Base-by-base conservation (phyloP, 1,140 invertebrate genomes). In the Cherax destructor region DNA sequence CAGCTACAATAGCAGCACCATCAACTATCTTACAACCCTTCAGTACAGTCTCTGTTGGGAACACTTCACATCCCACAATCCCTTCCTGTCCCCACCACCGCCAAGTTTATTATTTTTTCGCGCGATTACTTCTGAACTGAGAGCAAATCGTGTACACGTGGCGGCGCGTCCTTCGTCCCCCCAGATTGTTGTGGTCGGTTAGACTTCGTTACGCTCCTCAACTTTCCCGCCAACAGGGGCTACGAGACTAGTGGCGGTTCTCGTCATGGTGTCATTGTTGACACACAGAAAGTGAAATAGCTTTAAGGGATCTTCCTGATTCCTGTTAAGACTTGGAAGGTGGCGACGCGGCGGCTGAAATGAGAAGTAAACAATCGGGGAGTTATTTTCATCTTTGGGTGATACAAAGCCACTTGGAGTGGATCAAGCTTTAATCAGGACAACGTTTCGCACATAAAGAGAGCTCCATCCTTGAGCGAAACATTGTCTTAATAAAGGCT, bases 91-190 rank as follows among this genome's bases (percentile, higher is more conserved):
- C 78, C 79, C 47, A 49, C 87, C 79, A 59, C 80, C 79, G 18
- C 50, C 21, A 50, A 89, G 87, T 89, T 89, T 89, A 89, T 89
- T 89, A 89, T 89, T 89, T 89, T 89, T 89, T 80, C 87, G 79
- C 61, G 79, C 69, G 87, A 89, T 89, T 89, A 89, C 79, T 59
- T 61, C 56, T 72, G 87, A 89, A 89, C 79, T 83, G 87, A 83
- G 87, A 83, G 87, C 87, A 89, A 89, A 89, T 89, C 87, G 83
- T 83, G 65, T 83, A 89, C 87, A 89, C 87, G 87, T 83, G 87
- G 56, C 87, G 59, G 16, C 47, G 65, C 65, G 41, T 69, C 79
- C 80, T 74, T 56, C 72, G 18, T 56, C 7, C 77, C 77, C 79
- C 79, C 18, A 56, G 79, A 50, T 74, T 89, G 87, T 89, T 89